These are phyloP conservation scores for Cephus nigrinus DNA, from an alignment of 2,888 invertebrate genomes.

Conservation along the genomic window DNA sequence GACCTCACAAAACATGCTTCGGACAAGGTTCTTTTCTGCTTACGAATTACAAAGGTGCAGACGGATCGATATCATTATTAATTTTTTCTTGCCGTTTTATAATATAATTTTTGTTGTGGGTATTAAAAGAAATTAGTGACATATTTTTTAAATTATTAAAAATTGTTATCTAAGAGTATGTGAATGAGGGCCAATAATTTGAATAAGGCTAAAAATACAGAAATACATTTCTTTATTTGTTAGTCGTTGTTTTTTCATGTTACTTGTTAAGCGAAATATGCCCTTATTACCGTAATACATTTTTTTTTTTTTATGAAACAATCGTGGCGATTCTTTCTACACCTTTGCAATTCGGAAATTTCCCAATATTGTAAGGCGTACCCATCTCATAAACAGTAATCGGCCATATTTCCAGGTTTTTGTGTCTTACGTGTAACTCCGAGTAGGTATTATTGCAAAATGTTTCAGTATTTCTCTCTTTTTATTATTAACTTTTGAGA, in stretches of 20 bases:
- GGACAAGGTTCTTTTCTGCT: slow-evolving; percentile 33
- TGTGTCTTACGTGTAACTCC: slow-evolving; percentile 51
- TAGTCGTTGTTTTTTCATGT: background rate
- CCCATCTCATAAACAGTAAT: slow-evolving; percentile 33
- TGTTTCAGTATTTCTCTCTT: background rate
- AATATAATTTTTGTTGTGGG: background rate
- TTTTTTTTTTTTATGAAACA: slow-evolving; percentile 2
- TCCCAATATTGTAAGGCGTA: slow-evolving; percentile 10
- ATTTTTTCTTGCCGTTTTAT: background rate
- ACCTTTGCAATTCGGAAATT: slow-evolving; percentile 35
- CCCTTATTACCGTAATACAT: background rate
- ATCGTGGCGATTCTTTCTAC: slow-evolving; percentile 25
- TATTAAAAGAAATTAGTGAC: background rate
- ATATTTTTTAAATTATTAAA: background rate
- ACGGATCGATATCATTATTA: slow-evolving; percentile 1
- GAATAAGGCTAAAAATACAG: background rate
- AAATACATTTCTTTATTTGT: slow-evolving; percentile 1
- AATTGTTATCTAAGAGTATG: background rate
- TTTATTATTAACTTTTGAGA: background rate
- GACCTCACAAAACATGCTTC: slow-evolving; percentile 27
- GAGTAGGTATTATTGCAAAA: slow-evolving; percentile 40
- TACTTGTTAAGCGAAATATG: background rate
- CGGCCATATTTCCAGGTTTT: slow-evolving; percentile 54
- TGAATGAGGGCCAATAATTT: background rate
- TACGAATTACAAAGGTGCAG: slow-evolving; percentile 38